Base-by-base conservation (phyloP, 2,888 invertebrate species). In the Crematogaster levior region DNA sequence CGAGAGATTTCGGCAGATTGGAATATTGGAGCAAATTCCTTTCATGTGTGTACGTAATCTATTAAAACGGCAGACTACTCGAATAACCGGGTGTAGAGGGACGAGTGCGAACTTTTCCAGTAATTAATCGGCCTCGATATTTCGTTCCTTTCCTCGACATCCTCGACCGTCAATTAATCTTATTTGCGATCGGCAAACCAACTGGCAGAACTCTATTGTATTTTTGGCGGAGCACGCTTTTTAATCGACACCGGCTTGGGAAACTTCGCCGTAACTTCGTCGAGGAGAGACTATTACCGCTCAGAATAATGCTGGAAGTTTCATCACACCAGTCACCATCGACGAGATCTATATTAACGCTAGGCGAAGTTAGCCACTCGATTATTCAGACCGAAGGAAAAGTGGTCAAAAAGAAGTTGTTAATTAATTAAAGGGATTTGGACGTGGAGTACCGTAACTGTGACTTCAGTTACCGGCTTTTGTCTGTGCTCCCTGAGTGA, bases 91-190 rank as follows among this genome's bases (percentile, higher is more conserved):
- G 46, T 75, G 84, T 65, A 63, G 84, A 34, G 51, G 34, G 43
- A 43, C 60, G 63, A 51, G 68, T 15, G 83, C 80, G 70, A 89
- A 88, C 82, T 88, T 88, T 79, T 79, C 82, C 70, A 80, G 82
- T 85, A 88, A 88, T 88, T 89, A 87, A 88, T 88, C 81, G 87
- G 43, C 37, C 48, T 30, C 65, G 63, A 89, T 89, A 89, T 88
- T 89, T 89, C 84, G 79, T 82, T 46, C 73, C 80, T 70, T 83
- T 56, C 53, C 84, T 70, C 53, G 34, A 12, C 68, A 34, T 18
- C 30, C 34, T 24, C 74, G 63, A 24, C 37, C 27, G 82, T 77
- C 73, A 72, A 84, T 88, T 88, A 88, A 86, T 88, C 89, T 88
- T 86, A 86, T 85, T 53, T 75, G 46, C 68, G 56, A 74, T 77